Evolutionary conservation across 2,888 invertebrate genomes (phyloP).

Genomic region (Ametastegia equiseti): DNA sequence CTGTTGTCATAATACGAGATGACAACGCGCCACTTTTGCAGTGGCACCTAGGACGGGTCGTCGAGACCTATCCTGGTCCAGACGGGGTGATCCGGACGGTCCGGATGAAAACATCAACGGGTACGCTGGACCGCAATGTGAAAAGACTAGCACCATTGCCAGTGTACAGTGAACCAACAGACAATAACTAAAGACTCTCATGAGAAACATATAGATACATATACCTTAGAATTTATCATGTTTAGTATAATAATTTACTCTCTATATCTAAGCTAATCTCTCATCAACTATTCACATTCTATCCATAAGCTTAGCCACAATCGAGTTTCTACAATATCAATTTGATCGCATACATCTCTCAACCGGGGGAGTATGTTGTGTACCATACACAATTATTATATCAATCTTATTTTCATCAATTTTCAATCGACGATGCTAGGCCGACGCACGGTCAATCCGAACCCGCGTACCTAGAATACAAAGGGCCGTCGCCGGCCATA

Average conservation of each 20-base stretch:
- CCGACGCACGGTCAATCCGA: no score
- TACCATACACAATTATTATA: neutral
- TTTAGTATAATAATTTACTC: neutral
- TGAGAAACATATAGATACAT: neutral
- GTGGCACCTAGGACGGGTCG: slow-evolving; percentile 56
- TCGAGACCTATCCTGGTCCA: slow-evolving; percentile 54
- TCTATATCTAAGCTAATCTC: neutral
- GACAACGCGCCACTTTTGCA: slow-evolving; percentile 52
- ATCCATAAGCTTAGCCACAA: neutral
- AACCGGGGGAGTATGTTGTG: slow-evolving; percentile 20
- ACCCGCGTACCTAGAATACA: no score
- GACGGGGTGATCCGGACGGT: slow-evolving; percentile 56
- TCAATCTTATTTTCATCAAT: neutral
- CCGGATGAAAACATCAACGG: slow-evolving; percentile 54
- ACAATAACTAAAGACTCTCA: neutral
- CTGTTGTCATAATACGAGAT: slow-evolving; percentile 50
- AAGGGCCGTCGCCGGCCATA: no score
- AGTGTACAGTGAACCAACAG: neutral
- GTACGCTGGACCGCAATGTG: slow-evolving; percentile 52
- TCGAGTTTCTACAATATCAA: neutral
- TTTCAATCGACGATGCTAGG: no score
- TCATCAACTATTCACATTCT: neutral
- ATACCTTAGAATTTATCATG: neutral
- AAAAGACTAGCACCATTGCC: slow-evolving; percentile 49
- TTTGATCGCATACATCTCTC: neutral